A percentile compares a stretch with the other conserved stretches of the same genome.
These are phyloP conservation scores for Habropoda laboriosa DNA, from an alignment of 1,140 invertebrate genomes.

Conservation along the genomic window DNA sequence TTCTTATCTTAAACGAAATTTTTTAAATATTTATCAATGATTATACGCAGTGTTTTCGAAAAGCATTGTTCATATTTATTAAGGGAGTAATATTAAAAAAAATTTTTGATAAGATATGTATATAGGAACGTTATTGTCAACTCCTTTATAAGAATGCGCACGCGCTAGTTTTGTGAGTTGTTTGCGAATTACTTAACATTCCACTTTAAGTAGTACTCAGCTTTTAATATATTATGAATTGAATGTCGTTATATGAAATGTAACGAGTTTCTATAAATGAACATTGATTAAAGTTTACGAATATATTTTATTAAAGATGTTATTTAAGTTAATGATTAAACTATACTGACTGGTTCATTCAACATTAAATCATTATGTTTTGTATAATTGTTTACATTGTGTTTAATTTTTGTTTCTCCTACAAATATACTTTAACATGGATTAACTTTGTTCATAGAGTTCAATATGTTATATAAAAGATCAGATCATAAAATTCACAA, in stretches of 20 bases:
- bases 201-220: neutral
- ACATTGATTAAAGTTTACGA: neutral
- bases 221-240: neutral
- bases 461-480: neutral
- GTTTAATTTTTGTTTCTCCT: neutral
- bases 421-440: neutral
- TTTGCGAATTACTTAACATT: constrained; percentile 14
- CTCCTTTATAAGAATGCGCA: neutral
- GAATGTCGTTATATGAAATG: neutral
- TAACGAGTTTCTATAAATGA: neutral
- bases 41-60: neutral
- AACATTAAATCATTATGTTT: neutral
- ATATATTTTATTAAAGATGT: neutral
- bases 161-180: neutral
- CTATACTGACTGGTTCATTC: neutral
- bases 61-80: neutral
- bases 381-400: neutral
- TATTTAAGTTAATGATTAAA: neutral
- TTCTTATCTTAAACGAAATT: constrained; percentile 11
- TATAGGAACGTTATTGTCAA: constrained; percentile 10
- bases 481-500: neutral
- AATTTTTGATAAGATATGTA: neutral
- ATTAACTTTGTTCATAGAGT: neutral
- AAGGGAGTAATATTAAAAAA: neutral
- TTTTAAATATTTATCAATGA: neutral